Evolutionary conservation across 2,113 vertebrate species (phyloP).

Genomic region (Chrysochloris asiatica): DNA sequence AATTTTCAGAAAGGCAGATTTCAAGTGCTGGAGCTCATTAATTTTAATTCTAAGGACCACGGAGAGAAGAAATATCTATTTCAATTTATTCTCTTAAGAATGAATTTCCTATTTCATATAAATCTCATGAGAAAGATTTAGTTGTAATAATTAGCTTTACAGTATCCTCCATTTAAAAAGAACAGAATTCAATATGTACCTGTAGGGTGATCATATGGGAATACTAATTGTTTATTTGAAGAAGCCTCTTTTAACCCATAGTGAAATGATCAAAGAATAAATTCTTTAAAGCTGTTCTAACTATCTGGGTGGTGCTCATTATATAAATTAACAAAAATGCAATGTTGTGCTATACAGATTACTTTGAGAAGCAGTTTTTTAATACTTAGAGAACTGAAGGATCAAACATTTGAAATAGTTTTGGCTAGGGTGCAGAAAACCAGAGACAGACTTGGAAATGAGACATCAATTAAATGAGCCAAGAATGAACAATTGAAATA

Average conservation of each 20-base stretch:
- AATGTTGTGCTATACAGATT: background rate
- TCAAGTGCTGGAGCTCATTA: slow-evolving; percentile 38
- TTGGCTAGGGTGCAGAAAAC: slow-evolving; percentile 11
- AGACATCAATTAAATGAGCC: slow-evolving; percentile 14
- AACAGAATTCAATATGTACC: background rate
- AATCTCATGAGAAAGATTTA: slow-evolving; percentile 35
- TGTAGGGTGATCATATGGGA: background rate
- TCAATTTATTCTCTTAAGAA: slow-evolving; percentile 45
- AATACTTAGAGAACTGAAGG: slow-evolving; percentile 4
- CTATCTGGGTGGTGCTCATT: slow-evolving; percentile 4
- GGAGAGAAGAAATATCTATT: slow-evolving; percentile 21
- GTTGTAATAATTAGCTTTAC: slow-evolving; percentile 32
- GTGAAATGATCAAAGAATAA: background rate
- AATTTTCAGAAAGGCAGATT: slow-evolving; percentile 13
- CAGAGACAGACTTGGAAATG: slow-evolving; percentile 36
- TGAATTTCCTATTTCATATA: slow-evolving; percentile 43
- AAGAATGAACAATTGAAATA: slow-evolving; percentile 40
- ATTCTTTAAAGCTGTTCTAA: slow-evolving; percentile 22
- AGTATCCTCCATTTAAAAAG: slow-evolving; percentile 30
- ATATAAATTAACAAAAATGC: background rate
- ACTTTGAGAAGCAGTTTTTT: slow-evolving; percentile 21
- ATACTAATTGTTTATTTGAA: slow-evolving; percentile 52
- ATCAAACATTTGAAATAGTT: slow-evolving; percentile 27
- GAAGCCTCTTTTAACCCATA: background rate
- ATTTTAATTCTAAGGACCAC: slow-evolving; percentile 51